Percentiles rank a stretch among this genome's conserved stretches.
Evolutionary conservation across 2,797 vertebrate species (phyloP).

Genomic region (Mallotus villosus): DNA sequence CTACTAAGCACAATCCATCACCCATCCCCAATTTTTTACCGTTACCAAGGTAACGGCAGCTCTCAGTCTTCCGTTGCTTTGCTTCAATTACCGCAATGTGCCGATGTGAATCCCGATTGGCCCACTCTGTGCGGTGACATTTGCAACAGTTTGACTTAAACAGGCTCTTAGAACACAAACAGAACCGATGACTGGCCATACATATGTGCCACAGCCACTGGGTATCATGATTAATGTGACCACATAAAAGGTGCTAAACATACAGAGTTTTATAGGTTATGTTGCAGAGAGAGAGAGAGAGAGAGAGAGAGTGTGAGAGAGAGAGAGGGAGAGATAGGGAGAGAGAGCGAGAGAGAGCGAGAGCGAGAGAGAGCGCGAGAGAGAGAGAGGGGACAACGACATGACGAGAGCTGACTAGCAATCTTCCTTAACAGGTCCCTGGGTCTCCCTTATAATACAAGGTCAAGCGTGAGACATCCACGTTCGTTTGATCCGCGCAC

Average conservation of each 20-base stretch:
- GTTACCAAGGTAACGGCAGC: constrained; percentile 67
- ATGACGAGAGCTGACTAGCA: background rate
- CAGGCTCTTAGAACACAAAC: constrained; percentile 4
- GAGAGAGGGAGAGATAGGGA: background rate
- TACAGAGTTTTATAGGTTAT: background rate
- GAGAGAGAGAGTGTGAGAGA: no score
- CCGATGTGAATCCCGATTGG: constrained; percentile 30
- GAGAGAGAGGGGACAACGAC: constrained; percentile 1
- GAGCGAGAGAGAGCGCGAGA: constrained; percentile 9
- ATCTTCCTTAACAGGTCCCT: constrained; percentile 28
- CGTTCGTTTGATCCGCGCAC: constrained; percentile 48
- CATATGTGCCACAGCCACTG: background rate
- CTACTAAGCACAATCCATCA: constrained; percentile 57
- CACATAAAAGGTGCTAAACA: background rate
- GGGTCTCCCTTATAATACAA: constrained; percentile 35
- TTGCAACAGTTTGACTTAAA: constrained; percentile 24
- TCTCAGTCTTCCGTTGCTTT: constrained; percentile 40
- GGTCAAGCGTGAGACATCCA: constrained; percentile 49
- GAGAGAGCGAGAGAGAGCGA: background rate
- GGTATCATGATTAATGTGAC: background rate
- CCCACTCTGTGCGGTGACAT: constrained; percentile 2
- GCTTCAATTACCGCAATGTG: constrained; percentile 45
- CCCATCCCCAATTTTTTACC: constrained; percentile 57
- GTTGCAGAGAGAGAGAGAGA: background rate
- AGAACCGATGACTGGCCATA: constrained; percentile 5